Percentiles rank a stretch among this genome's conserved stretches.
Conservation (phyloP, 2,797 vertebrate species). For the Liasis olivaceus region DNA sequence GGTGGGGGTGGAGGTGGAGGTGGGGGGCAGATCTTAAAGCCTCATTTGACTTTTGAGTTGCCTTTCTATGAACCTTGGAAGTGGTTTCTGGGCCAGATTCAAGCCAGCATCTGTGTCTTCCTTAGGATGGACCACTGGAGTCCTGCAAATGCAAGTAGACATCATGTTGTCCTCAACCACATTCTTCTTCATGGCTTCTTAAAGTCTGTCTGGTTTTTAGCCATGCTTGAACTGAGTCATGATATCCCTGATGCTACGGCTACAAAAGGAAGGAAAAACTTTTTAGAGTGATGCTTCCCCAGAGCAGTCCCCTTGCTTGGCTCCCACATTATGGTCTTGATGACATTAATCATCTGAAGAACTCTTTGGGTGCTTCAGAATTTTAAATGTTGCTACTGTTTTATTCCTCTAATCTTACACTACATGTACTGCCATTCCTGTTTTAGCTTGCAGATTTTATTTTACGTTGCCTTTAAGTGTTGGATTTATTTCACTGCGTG, state of each 20-base stretch:
- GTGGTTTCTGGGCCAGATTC: background rate
- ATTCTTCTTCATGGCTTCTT: background rate
- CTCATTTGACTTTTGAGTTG: background rate
- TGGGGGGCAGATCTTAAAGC: background rate
- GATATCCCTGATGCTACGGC: background rate
- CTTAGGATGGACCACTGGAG: background rate
- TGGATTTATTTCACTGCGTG: background rate
- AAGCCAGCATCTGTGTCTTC: background rate
- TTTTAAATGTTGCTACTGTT: background rate
- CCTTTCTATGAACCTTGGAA: background rate
- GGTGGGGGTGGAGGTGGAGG: no score
- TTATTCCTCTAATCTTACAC: background rate
- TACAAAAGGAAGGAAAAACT: background rate
- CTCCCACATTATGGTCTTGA: background rate
- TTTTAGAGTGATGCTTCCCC: background rate
- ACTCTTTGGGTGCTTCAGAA: background rate
- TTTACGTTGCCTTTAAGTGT: background rate
- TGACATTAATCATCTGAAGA: background rate
- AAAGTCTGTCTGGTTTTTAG: background rate
- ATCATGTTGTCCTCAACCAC: background rate
- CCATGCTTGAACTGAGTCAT: background rate
- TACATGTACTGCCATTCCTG: background rate
- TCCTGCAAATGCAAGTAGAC: background rate
- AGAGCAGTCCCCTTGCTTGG: background rate
- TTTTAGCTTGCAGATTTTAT: background rate